phyloP scores from a whole-genome alignment of 2,113 vertebrate genomes.

The Burhinus oedicnemus region DNA sequence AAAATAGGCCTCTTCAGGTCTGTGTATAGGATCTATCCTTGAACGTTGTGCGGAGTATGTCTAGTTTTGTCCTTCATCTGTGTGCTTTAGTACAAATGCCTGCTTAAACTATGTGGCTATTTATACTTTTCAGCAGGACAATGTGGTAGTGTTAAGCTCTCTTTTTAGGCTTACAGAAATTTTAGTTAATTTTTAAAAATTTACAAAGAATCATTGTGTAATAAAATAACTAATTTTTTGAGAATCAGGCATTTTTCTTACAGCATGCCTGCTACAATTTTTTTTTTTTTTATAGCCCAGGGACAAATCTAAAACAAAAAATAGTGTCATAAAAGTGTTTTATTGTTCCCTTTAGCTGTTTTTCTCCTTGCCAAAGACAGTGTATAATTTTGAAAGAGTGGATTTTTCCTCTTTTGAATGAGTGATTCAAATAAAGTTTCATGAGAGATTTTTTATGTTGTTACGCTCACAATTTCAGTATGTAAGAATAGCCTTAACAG shows the following conservation, averaged over 20 bases:
- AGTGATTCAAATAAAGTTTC: slow-evolving; percentile 30
- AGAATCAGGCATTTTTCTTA: neutral
- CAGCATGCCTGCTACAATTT: neutral
- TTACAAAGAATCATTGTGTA: neutral
- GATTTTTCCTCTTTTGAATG: neutral
- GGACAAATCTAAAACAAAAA: slow-evolving; percentile 22
- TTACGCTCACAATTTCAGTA: neutral
- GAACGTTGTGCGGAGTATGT: fast-evolving
- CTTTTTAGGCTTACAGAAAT: neutral
- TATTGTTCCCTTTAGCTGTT: slow-evolving; percentile 37
- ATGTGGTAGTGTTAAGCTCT: neutral
- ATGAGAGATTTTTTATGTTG: slow-evolving; percentile 23
- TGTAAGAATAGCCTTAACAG: neutral
- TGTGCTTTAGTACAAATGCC: neutral
- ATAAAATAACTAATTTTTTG: neutral
- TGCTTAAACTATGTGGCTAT: neutral
- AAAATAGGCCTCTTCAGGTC: neutral
- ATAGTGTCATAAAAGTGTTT: slow-evolving; percentile 16
- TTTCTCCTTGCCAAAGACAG: slow-evolving; percentile 23
- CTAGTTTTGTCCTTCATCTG: neutral
- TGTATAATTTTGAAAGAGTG: neutral
- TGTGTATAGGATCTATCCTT: neutral
- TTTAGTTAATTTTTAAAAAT: neutral
- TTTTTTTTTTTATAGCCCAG: slow-evolving; percentile 5
- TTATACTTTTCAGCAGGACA: neutral